Evolutionary conservation across 2,113 vertebrate genomes (phyloP), one percentile per base, ranked within the genome.

Genomic region (Stomatorhinus ivindoensis): DNA sequence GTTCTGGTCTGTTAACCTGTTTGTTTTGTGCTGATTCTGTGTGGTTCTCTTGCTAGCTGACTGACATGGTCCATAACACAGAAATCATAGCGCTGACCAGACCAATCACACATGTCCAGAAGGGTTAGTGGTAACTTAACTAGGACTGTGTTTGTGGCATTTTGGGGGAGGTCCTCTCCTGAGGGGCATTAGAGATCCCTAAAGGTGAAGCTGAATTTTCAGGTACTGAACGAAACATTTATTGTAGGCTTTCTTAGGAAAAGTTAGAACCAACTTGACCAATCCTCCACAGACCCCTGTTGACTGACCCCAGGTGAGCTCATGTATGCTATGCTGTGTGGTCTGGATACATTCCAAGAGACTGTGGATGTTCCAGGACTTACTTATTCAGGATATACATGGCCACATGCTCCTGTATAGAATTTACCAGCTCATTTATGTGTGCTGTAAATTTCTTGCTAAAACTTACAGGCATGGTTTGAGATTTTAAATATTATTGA

Each of bases 11-110:
- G 89, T 69, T 91, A 92, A 95, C 94, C 94, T 95, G 95, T 96
- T 95, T 94, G 92, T 94, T 94, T 94, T 83, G 95, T 95, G 94
- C 94, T 94, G 94, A 93, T 94, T 93, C 94, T 88, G 94, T 95
- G 93, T 94, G 95, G 95, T 94, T 94, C 93, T 95, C 95, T 95
- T 96, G 95, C 95, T 96, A 96, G 95, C 94, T 96, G 95, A 95
- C 96, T 95, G 95, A 95, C 95, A 94, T 95, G 95, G 95, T 96
- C 94, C 82, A 88, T 84, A 83, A 89, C 80, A 94, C 95, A 93
- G 95, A 95, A 94, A 94, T 95, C 82, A 76, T 95, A 94, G 95
- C 93, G 91, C 93, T 96, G 95, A 31, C 44, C 80, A 84, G 51
- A 85, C 76, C 80, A 89, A 89, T 85, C 80, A 89, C 88, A 83